Evolutionary conservation across 2,797 vertebrate species (phyloP), one percentile per base, ranked within the genome.

Genomic region (Scarus forsteni): DNA sequence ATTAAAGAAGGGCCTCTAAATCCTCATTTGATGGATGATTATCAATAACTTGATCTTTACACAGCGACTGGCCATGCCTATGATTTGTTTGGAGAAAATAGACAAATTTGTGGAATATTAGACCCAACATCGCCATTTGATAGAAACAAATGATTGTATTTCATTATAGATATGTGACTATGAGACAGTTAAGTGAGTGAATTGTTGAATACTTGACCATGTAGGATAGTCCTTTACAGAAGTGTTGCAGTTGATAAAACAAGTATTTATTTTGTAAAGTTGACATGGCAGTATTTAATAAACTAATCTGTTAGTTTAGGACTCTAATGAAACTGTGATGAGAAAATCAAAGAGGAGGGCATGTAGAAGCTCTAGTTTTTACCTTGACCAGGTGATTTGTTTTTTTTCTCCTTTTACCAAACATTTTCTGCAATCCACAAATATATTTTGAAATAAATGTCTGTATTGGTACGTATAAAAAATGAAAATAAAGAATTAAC

Each of bases 351-450:
- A 27, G 27, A 27, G 27, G 4, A 27, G 27, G 27, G 4, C 4
- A 27, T 27, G 27, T 2, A 27, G 2, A 2, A 27, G 27, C 27
- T 27, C 27, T 27, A 27, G 2, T 27, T 27, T 27, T 27, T 27
- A 35, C 13, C 49, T 40, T 18, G 43, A 60, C 66, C 39, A 66
- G 27, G 69, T 58, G 50, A 63, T 40, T 7, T 5, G 49, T 3
- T 13, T 7, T 66, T 63, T 54, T 10, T 46, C 52, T 40, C 18
- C 16, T 19, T 11, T 11, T 11, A 10, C 10, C 49, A 64, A 51
- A 49, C 58, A 55, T 27, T 14, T 3, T n/a, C 44, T 57, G 13
- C 19, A 53, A 42, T 12, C 46, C 5, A 49, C 27, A 4, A 27
- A 27, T 4, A 27, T 27, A 4, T 27, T 27, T 27, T 4, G 27